Evolutionary conservation across 2,888 invertebrate genomes (phyloP).

Genomic region (Eilema depressum): DNA sequence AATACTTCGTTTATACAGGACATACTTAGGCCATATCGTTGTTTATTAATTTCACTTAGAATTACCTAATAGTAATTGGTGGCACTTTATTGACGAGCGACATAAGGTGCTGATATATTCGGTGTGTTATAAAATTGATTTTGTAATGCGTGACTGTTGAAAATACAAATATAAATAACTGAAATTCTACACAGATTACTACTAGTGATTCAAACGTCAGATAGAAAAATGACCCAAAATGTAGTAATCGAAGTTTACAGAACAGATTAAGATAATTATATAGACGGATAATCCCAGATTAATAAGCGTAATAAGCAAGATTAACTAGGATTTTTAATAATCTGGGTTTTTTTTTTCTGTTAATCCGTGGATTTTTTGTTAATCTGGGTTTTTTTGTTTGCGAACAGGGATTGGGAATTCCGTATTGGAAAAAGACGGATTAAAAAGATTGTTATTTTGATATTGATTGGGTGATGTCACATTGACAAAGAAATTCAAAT

Average conservation of each 20-base stretch:
- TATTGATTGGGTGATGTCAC: background rate
- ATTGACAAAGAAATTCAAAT: background rate
- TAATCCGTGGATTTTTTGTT: background rate
- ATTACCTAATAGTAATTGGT: constrained; percentile 45
- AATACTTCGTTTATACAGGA: constrained; percentile 30
- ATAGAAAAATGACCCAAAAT: background rate
- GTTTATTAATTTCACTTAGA: constrained; percentile 48
- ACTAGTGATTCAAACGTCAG: background rate
- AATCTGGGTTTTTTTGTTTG: constrained; percentile 2
- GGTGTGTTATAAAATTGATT: constrained; percentile 17
- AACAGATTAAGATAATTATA: background rate
- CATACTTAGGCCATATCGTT: constrained; percentile 47
- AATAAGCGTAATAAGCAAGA: background rate
- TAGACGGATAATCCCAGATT: constrained; percentile 1
- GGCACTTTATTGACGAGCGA: constrained; percentile 35
- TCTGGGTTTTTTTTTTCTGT: background rate
- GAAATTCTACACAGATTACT: background rate
- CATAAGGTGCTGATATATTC: constrained; percentile 39
- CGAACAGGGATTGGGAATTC: background rate
- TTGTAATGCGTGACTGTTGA: constrained; percentile 21
- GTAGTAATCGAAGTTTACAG: background rate
- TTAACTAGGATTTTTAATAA: background rate
- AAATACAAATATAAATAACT: background rate
- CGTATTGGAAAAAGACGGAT: background rate
- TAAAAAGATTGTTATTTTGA: background rate